Evolutionary conservation across 1,140 invertebrate species (phyloP), one percentile per base, ranked within the genome.

Genomic region (Orussus abietinus): DNA sequence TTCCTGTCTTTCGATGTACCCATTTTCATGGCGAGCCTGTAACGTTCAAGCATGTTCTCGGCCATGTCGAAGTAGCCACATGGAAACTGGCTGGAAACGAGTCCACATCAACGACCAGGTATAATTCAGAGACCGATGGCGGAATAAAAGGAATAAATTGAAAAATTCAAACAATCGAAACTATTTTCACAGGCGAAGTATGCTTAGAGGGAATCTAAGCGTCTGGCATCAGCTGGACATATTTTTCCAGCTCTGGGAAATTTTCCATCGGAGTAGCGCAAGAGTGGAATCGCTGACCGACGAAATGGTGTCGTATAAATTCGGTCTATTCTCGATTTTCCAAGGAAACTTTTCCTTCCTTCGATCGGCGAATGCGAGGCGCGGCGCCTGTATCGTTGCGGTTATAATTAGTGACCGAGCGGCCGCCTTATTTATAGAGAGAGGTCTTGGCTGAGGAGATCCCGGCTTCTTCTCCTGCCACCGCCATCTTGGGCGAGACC

Each of bases 391-490:
- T 35, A 36, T 29, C 14, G 26, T 40, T 12, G 14, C 18, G 20
- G 42, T 47, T 73, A 73, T 69, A 70, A 70, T 71, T 73, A 71
- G 69, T 56, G 40, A 59, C 52, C 41, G 49, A 54, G 56, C 58
- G 51, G 51, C 63, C 53, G 59, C 58, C 53, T 60, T 71, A 72
- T 71, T 70, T 69, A 64, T 72, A 72, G 69, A 59, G 62, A 49
- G 65, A 66, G 64, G 64, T 66, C 65, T 65, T 66, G 56, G 63
- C 68, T 69, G 44, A 33, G 30, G 36, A 41, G 26, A 47, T 53
- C 51, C 39, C 43, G 53, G 41, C 11, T 22, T 33, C 21, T 42
- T 20, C 14, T 19, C 18, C 20, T 9, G n/a, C n/a, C 31, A 42
- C 30, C 15, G 15, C 7, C 5, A 42, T 17, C 29, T 32, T 38